These are phyloP conservation scores for Chaetodon trifascialis DNA, from an alignment of 2,113 vertebrate genomes.

Conservation along the genomic window DNA sequence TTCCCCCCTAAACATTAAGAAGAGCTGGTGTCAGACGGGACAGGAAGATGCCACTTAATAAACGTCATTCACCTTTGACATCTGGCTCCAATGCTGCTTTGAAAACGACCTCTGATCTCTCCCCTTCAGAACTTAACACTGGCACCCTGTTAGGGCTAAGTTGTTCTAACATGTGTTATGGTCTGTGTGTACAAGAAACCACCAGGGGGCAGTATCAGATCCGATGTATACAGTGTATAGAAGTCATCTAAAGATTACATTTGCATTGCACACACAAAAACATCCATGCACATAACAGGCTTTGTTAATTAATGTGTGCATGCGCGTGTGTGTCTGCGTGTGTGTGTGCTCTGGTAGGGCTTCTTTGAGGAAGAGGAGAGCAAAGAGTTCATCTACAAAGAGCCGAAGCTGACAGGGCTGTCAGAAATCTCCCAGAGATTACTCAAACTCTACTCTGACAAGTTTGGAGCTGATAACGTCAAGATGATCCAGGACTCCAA, in stretches of 20 bases:
- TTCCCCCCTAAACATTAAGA: conserved; percentile 36
- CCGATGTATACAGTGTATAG: conserved; percentile 4
- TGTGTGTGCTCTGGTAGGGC: conserved; percentile 84
- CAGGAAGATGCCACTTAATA: conserved; percentile 30
- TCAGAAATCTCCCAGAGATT: conserved; percentile 98
- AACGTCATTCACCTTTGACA: conserved; percentile 60
- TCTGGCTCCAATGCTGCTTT: conserved; percentile 53
- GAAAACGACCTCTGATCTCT: conserved; percentile 45
- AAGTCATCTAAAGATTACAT: conserved; percentile 7
- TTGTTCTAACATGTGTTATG: conserved; percentile 58
- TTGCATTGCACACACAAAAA: conserved; percentile 10
- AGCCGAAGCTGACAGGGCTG: conserved; percentile 96
- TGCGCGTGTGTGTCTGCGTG: conserved; percentile 57
- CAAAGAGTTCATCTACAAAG: conserved; percentile 99
- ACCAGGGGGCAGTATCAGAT: conserved; percentile 32
- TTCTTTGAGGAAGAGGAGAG: conserved; percentile 99
- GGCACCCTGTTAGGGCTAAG: conserved; percentile 25
- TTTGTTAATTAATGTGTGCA: conserved; percentile 11
- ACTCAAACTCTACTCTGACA: conserved; percentile 97
- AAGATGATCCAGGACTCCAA: conserved; percentile 99
- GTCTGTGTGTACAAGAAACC: conserved; percentile 23
- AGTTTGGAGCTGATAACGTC: conserved; percentile 97
- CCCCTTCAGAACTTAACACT: conserved; percentile 58
- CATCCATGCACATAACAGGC: not conserved
- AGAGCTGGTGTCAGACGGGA: conserved; percentile 24